These are phyloP conservation scores for Pelosia muscerda DNA, from an alignment of 2,888 invertebrate genomes.

Conservation along the genomic window DNA sequence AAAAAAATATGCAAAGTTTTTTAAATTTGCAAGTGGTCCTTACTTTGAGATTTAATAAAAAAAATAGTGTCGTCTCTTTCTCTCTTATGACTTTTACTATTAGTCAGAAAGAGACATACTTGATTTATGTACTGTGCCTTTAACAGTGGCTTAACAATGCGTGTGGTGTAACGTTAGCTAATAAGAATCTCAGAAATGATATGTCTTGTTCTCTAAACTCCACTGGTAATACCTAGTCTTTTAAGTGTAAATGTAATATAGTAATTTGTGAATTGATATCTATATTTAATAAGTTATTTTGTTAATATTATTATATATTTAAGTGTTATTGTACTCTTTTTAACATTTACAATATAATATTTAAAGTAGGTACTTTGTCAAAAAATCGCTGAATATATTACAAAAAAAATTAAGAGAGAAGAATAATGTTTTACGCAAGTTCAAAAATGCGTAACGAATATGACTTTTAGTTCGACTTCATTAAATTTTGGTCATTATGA, in stretches of 20 bases:
- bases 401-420: neutral
- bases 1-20: neutral
- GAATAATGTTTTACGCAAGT: neutral
- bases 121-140: conserved; percentile 56
- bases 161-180: conserved; percentile 67
- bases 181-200: conserved; percentile 71
- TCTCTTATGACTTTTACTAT: neutral
- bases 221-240: conserved; percentile 72
- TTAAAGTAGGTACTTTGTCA: neutral
- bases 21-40: conserved; percentile 10
- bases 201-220: conserved; percentile 58
- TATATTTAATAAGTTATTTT: conserved; percentile 34
- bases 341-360: neutral
- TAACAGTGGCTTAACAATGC: conserved; percentile 49
- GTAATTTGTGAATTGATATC: conserved; percentile 30
- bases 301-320: conserved; percentile 12
- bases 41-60: neutral
- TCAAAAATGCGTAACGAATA: too few relatives aligned
- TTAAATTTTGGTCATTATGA: too few relatives aligned
- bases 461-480: too few relatives aligned
- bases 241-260: conserved; percentile 37
- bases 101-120: conserved; percentile 20
- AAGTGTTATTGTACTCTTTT: conserved; percentile 26
- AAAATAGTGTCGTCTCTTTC: conserved; percentile 17
- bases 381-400: neutral